Evolutionary conservation across 2,797 vertebrate species (phyloP).

Genomic region (Buceros bicornis): DNA sequence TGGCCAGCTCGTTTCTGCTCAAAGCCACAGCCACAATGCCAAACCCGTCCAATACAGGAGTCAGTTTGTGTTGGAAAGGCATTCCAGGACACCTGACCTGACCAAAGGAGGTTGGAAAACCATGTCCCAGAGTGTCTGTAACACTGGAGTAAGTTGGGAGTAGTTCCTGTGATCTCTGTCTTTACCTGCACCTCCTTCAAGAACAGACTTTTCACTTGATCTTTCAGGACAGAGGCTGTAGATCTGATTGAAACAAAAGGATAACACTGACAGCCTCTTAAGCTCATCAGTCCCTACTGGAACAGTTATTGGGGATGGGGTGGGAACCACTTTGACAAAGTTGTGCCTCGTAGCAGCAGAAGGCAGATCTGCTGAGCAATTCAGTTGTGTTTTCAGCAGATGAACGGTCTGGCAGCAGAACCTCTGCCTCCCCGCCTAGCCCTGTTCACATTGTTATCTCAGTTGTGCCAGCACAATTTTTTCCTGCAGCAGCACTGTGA

Average conservation of each 20-base stretch:
- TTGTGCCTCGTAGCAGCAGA: background rate
- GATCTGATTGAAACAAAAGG: constrained; percentile 65
- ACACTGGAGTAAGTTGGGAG: background rate
- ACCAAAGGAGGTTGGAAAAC: background rate
- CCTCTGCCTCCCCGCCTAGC: constrained; percentile 13
- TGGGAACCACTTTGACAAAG: background rate
- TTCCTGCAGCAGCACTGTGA: constrained; percentile 52
- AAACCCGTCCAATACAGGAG: background rate
- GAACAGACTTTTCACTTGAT: constrained; percentile 78
- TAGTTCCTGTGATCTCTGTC: background rate
- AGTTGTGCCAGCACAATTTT: constrained; percentile 51
- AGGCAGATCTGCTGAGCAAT: constrained; percentile 29
- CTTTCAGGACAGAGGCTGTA: constrained; percentile 80
- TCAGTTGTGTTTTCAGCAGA: background rate
- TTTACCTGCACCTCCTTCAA: constrained; percentile 22
- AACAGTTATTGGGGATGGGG: background rate
- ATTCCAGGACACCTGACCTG: background rate
- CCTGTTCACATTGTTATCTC: constrained; percentile 22
- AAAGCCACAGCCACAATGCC: background rate
- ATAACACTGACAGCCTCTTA: background rate
- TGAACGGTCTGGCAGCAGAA: background rate
- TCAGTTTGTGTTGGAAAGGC: background rate
- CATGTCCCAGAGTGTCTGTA: background rate
- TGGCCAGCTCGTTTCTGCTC: background rate
- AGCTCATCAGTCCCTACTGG: background rate